phyloP scores from a whole-genome alignment of 2,797 vertebrate species.

The Sebastes trivittatus region DNA sequence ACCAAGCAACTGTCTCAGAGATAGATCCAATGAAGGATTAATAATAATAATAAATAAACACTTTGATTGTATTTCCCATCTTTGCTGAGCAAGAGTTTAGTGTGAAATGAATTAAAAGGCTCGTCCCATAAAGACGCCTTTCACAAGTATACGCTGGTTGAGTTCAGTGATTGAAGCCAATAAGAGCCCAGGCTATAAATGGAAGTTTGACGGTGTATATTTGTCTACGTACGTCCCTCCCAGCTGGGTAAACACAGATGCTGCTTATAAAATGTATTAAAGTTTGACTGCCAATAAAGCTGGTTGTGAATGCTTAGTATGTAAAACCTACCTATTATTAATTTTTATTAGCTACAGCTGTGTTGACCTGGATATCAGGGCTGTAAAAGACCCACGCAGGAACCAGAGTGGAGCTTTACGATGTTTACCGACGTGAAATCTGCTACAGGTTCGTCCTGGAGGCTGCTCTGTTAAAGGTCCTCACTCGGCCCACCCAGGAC shows the following conservation, averaged over 20 bases:
- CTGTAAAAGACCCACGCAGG: background rate
- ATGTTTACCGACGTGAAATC: background rate
- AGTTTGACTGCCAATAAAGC: background rate
- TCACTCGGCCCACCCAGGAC: background rate
- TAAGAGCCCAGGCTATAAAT: no score
- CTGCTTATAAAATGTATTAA: background rate
- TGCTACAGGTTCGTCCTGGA: background rate
- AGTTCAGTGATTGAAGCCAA: no score
- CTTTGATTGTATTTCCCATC: no score
- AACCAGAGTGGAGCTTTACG: background rate
- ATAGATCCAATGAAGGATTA: no score
- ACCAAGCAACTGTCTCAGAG: no score
- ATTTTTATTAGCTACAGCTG: background rate
- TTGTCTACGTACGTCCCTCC: background rate
- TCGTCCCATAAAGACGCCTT: no score
- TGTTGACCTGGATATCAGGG: conserved; percentile 21
- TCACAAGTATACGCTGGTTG: no score
- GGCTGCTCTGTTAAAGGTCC: background rate
- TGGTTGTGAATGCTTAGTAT: background rate
- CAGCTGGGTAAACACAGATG: background rate
- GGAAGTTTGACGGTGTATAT: background rate
- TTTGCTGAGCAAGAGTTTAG: no score
- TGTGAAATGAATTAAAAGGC: no score
- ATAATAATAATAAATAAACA: no score
- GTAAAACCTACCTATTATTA: background rate